Conservation (phyloP, 2,113 vertebrate species). For the Phrynosoma blainvillii region DNA sequence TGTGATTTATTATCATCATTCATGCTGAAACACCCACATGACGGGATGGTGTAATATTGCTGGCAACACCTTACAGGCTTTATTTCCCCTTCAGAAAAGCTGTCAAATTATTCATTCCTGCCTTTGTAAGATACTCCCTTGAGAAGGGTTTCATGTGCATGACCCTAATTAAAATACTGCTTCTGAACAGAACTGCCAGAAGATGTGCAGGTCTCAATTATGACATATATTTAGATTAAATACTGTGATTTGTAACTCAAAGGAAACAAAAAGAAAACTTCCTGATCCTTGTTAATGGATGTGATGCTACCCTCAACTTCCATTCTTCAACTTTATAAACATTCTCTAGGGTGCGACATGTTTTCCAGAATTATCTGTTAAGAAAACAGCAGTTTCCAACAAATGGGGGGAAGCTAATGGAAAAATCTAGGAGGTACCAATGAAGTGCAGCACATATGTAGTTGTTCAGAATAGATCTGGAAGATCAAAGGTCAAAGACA, state of each 20-base stretch:
- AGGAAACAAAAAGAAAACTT: slow-evolving; percentile 10
- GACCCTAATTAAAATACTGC: slow-evolving; percentile 53
- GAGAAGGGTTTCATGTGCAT: slow-evolving; percentile 2
- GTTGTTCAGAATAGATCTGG: neutral
- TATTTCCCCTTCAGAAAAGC: slow-evolving; percentile 24
- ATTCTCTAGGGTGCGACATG: neutral
- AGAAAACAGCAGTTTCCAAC: neutral
- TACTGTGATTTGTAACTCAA: slow-evolving; percentile 35
- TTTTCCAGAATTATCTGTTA: neutral
- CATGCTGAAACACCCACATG: slow-evolving; percentile 32
- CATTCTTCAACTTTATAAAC: neutral
- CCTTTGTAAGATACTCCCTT: slow-evolving; percentile 29
- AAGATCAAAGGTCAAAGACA: neutral
- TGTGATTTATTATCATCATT: slow-evolving; percentile 25
- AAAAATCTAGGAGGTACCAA: neutral
- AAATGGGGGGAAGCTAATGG: neutral
- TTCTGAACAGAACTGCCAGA: slow-evolving; percentile 40
- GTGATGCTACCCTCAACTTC: neutral
- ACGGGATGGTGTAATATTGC: neutral
- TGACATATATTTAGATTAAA: slow-evolving; percentile 35
- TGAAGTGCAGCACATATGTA: neutral
- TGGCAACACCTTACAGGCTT: slow-evolving; percentile 22
- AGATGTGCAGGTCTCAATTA: slow-evolving; percentile 30
- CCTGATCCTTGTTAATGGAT: neutral
- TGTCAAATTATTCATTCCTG: slow-evolving; percentile 34